Conservation (phyloP, 1,140 invertebrate species). For the Ladona fulva region DNA sequence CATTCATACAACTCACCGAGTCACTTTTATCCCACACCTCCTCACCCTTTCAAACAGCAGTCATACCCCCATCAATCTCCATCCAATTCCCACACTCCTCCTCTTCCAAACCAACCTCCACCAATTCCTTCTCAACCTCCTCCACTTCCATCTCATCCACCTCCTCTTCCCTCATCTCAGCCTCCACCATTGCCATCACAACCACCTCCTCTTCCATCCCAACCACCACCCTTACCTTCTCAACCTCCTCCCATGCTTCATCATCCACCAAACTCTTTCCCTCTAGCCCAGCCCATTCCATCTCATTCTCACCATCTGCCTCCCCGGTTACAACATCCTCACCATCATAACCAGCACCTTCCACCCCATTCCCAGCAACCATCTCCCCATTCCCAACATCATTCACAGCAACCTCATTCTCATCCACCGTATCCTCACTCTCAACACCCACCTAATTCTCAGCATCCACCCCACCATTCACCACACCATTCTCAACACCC, state of each 20-base stretch:
- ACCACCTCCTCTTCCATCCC: background rate
- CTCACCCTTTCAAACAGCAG: background rate
- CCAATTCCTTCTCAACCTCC: background rate
- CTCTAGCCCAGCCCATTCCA: background rate
- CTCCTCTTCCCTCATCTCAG: background rate
- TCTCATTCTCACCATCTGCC: background rate
- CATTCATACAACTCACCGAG: conserved; percentile 16
- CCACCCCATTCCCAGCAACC: background rate
- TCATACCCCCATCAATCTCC: background rate
- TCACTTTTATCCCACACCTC: conserved; percentile 12
- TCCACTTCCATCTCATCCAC: background rate
- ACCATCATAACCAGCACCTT: background rate
- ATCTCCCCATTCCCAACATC: background rate
- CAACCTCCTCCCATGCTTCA: background rate
- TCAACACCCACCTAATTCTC: background rate
- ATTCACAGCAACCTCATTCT: background rate
- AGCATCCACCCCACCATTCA: background rate
- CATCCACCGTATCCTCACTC: background rate
- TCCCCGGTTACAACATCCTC: background rate
- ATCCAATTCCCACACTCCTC: background rate
- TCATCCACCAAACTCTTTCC: background rate
- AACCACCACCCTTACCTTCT: background rate
- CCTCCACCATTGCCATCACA: background rate
- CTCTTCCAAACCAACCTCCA: background rate
- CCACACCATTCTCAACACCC: background rate